Evolutionary conservation across 2,113 vertebrate species (phyloP).

Genomic region (Tachuris rubrigastra): DNA sequence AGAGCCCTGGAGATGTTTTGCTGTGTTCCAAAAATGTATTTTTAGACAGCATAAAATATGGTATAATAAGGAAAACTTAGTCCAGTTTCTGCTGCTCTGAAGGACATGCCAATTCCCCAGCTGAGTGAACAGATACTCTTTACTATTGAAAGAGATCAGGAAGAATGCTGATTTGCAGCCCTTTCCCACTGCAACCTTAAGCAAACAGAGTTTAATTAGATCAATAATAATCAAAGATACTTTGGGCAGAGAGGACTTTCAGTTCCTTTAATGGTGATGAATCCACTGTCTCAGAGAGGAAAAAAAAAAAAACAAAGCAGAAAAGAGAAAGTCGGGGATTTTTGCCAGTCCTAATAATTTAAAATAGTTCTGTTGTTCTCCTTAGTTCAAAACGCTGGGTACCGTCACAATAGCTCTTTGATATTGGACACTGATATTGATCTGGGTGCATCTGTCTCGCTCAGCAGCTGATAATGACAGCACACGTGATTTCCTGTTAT

Average conservation of each 20-base stretch:
- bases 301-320: neutral
- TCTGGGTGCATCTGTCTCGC: slow-evolving; percentile 62
- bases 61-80: neutral
- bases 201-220: slow-evolving; percentile 4
- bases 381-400: neutral
- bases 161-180: neutral
- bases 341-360: slow-evolving; percentile 5
- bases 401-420: slow-evolving; percentile 54
- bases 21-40: neutral
- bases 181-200: neutral
- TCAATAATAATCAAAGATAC: slow-evolving; percentile 10
- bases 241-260: neutral
- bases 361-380: slow-evolving; percentile 38
- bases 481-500: slow-evolving; percentile 61
- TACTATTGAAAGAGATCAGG: neutral
- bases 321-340: neutral
- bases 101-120: neutral
- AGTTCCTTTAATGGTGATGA: slow-evolving; percentile 16
- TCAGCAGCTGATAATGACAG: slow-evolving; percentile 63
- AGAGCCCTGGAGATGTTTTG: neutral
- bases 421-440: slow-evolving; percentile 58
- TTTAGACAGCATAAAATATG: neutral
- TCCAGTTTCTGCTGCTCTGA: neutral
- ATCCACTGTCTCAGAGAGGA: neutral
- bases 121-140: neutral